These are phyloP conservation scores for Discoglossus pictus DNA, from an alignment of 2,797 vertebrate genomes.

Conservation along the genomic window DNA sequence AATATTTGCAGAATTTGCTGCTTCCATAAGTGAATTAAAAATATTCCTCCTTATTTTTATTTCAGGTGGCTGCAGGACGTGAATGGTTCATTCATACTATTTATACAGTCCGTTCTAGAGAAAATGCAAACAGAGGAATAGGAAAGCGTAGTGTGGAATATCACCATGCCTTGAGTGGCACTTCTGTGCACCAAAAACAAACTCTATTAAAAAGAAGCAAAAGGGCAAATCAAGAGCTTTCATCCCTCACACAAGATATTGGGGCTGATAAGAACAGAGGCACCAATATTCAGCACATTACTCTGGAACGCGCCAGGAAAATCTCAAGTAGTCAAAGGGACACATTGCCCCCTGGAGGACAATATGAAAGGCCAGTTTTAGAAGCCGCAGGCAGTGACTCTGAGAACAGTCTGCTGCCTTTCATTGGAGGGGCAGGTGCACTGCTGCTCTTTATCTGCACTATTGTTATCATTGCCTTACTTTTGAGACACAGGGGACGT, in stretches of 20 bases:
- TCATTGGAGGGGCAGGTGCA: conserved; percentile 66
- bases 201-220: conserved; percentile 26
- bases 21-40: too few species aligned
- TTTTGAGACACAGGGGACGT: conserved; percentile 65
- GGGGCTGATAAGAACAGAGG: conserved; percentile 72
- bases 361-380: conserved; percentile 62
- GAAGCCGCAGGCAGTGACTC: conserved; percentile 66
- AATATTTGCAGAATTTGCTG: too few species aligned
- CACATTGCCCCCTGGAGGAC: conserved; percentile 50
- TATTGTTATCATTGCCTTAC: conserved; percentile 57
- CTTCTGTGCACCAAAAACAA: conserved; percentile 55
- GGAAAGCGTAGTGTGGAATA: conserved; percentile 77
- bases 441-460: conserved; percentile 71
- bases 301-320: conserved; percentile 67
- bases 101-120: conserved; percentile 71
- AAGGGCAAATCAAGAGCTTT: conserved; percentile 33
- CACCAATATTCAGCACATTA: conserved; percentile 76
- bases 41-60: conserved; percentile 5
- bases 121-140: conserved; percentile 72
- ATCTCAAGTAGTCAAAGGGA: conserved; percentile 67
- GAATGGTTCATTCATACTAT: conserved; percentile 80
- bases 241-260: conserved; percentile 57
- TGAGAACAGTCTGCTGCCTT: conserved; percentile 49
- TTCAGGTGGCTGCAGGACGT: conserved; percentile 76
- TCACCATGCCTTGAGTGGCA: conserved; percentile 61